A percentile compares a stretch with the other conserved stretches of the same genome.
Evolutionary conservation across 2,888 invertebrate genomes (phyloP).

Genomic region (Norana najaformis): DNA sequence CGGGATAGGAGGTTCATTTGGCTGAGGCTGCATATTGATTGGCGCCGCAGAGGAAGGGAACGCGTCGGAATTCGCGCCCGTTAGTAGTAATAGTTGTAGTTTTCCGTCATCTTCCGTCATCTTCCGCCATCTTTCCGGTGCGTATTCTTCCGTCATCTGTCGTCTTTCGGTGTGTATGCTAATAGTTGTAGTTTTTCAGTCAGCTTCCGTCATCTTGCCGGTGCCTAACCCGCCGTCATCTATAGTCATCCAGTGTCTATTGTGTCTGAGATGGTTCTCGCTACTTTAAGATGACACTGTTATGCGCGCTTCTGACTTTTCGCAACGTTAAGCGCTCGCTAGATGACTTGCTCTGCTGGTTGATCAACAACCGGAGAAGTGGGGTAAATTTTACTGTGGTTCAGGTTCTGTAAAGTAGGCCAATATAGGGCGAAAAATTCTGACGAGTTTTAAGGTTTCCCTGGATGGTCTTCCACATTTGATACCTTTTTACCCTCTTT

Average conservation of each 20-base stretch:
- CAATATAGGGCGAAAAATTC: too few species aligned
- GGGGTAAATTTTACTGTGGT: too few species aligned
- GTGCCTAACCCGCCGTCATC: background rate
- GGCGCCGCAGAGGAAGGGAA: background rate
- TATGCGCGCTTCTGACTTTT: too few species aligned
- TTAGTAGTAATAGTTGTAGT: background rate
- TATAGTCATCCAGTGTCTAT: background rate
- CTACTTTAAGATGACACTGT: too few species aligned
- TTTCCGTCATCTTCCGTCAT: background rate
- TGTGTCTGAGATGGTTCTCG: too few species aligned
- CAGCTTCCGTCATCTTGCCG: background rate
- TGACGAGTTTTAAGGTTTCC: too few species aligned
- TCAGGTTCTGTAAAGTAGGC: too few species aligned
- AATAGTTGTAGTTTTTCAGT: background rate
- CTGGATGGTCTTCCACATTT: too few species aligned
- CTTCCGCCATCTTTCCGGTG: background rate
- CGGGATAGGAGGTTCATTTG: slow-evolving; percentile 22
- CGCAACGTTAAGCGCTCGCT: too few species aligned
- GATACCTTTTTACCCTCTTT: too few species aligned
- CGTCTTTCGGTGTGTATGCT: background rate
- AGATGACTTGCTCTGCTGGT: too few species aligned
- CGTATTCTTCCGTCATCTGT: slow-evolving; percentile 7
- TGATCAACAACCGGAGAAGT: too few species aligned
- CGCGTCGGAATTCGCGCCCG: background rate
- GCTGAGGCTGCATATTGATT: background rate